phyloP scores from a whole-genome alignment of 2,113 vertebrate species.

The Leptodactylus fuscus region DNA sequence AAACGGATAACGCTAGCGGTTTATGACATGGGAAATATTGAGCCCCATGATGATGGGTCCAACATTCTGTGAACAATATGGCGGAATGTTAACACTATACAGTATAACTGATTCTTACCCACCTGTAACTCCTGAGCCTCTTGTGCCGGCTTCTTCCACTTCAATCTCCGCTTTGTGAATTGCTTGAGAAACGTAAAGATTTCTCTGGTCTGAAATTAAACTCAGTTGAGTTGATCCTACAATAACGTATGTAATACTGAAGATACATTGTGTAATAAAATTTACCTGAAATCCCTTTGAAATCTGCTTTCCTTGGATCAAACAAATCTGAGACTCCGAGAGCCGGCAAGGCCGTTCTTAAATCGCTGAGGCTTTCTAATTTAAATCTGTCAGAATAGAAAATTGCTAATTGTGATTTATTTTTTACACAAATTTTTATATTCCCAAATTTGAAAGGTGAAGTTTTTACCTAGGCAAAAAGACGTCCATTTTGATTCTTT shows the following conservation, averaged over 20 bases:
- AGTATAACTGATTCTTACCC: neutral
- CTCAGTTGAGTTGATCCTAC: neutral
- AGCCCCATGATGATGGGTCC: too few species aligned
- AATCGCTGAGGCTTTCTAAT: constrained; percentile 84
- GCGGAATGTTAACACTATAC: too few species aligned
- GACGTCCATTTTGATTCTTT: constrained; percentile 83
- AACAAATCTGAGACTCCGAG: constrained; percentile 87
- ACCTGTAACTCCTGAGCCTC: constrained; percentile 85
- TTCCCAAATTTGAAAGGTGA: neutral
- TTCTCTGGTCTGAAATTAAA: constrained; percentile 74
- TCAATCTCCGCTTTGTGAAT: constrained; percentile 86
- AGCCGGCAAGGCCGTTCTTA: constrained; percentile 80
- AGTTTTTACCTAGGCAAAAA: constrained; percentile 85
- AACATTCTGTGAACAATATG: too few species aligned
- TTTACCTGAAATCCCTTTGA: constrained; percentile 89
- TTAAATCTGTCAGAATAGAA: constrained; percentile 78
- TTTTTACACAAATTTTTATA: neutral
- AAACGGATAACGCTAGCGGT: too few species aligned
- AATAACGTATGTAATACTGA: neutral
- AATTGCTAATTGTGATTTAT: neutral
- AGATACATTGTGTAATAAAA: neutral
- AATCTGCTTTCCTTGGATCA: constrained; percentile 82
- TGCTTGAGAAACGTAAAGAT: constrained; percentile 85
- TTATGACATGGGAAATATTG: too few species aligned
- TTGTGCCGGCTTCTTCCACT: constrained; percentile 85